Conservation (phyloP, 2,113 vertebrate genomes). For the Brachypodius melanocephalos region DNA sequence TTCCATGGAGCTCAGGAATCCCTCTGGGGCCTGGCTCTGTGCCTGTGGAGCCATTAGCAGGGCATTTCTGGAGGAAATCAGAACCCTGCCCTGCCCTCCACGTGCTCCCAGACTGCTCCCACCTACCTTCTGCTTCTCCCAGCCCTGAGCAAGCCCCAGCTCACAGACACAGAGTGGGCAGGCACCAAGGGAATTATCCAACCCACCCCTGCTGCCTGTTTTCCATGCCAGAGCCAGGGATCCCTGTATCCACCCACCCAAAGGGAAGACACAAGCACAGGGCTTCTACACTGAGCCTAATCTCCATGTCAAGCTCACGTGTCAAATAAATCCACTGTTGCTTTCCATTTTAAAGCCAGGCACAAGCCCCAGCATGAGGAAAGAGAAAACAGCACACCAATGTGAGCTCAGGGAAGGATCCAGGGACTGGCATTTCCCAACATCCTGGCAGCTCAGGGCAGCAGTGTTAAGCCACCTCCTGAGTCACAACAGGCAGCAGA, state of each 20-base stretch:
- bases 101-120: background rate
- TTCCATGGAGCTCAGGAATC: fast-evolving
- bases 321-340: background rate
- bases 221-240: background rate
- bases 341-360: background rate
- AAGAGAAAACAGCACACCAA: background rate
- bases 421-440: background rate
- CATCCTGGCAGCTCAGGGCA: background rate
- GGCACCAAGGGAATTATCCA: fast-evolving
- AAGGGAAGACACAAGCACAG: background rate
- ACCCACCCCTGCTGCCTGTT: fast-evolving
- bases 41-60: background rate
- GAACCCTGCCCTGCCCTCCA: background rate
- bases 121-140: background rate
- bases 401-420: background rate
- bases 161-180: background rate
- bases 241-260: background rate
- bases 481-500: background rate
- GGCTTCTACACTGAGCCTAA: background rate
- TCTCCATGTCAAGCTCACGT: background rate
- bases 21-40: fast-evolving
- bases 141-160: background rate
- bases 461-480: background rate
- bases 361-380: background rate
- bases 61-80: background rate